These are phyloP conservation scores for Riparia riparia DNA, from an alignment of 2,113 vertebrate species.

Conservation along the genomic window DNA sequence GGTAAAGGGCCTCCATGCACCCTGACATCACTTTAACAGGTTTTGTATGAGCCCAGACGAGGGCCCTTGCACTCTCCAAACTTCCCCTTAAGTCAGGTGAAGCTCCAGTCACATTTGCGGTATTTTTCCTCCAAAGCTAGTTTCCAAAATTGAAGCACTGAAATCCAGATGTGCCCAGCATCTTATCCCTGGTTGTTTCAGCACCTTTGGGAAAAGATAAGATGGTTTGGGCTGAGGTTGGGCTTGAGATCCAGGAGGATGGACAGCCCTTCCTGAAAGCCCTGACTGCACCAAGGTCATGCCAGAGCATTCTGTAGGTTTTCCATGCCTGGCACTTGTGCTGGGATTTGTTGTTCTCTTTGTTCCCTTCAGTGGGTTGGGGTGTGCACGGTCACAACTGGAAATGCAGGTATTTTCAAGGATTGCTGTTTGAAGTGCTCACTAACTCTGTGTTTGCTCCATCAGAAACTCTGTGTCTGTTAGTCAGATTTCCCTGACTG, in stretches of 20 bases:
- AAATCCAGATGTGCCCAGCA: background rate
- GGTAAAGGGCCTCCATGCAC: background rate
- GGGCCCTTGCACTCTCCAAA: background rate
- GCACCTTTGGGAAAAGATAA: background rate
- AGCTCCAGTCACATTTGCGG: background rate
- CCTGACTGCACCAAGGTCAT: background rate
- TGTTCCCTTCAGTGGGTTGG: background rate
- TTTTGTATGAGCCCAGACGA: background rate
- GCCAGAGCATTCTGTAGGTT: background rate
- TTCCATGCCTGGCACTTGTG: fast-evolving
- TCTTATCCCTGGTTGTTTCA: background rate
- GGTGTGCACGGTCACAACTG: background rate
- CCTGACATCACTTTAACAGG: background rate
- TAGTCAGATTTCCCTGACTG: background rate
- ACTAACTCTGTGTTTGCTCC: background rate
- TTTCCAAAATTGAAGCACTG: background rate
- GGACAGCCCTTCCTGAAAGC: background rate
- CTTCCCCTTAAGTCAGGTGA: background rate
- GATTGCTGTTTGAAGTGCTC: background rate
- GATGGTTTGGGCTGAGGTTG: background rate
- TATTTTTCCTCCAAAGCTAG: background rate
- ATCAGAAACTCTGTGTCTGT: background rate
- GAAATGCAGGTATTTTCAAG: background rate
- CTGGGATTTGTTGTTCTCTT: background rate
- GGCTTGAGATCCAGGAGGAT: background rate